These are phyloP conservation scores for Helleia helle DNA, from an alignment of 2,888 invertebrate species.

Conservation along the genomic window DNA sequence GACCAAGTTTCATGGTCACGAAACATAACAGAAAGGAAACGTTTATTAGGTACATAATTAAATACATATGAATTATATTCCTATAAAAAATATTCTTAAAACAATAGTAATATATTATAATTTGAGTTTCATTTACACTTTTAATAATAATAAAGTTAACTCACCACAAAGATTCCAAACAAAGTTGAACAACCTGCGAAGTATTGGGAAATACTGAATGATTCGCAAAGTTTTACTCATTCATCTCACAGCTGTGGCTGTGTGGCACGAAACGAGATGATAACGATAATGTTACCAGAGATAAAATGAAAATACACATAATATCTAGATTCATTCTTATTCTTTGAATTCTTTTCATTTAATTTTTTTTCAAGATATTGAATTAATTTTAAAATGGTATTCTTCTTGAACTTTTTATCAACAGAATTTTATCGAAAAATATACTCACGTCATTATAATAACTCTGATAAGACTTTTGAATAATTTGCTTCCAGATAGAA, in stretches of 20 bases:
- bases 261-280: constrained; percentile 1
- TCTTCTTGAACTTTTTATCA: too few relatives aligned
- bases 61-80: background rate
- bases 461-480: too few relatives aligned
- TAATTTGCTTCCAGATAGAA: too few relatives aligned
- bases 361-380: too few relatives aligned
- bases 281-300: background rate
- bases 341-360: too few relatives aligned
- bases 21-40: constrained; percentile 38
- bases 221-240: constrained; percentile 19
- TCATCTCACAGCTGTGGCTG: constrained; percentile 14
- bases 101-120: background rate
- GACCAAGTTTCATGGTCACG: constrained; percentile 32
- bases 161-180: constrained; percentile 17
- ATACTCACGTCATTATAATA: too few relatives aligned
- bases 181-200: constrained; percentile 19
- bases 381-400: too few relatives aligned
- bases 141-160: constrained; percentile 16
- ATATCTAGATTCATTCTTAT: background rate
- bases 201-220: constrained; percentile 19
- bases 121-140: background rate
- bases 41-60: too few relatives aligned
- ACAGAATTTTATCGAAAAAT: too few relatives aligned
- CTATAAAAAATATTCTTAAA: background rate
- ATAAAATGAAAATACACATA: background rate